Percentiles rank a stretch among this genome's conserved stretches.
Conservation (phyloP, 2,113 vertebrate genomes). For the Psophia crepitans region DNA sequence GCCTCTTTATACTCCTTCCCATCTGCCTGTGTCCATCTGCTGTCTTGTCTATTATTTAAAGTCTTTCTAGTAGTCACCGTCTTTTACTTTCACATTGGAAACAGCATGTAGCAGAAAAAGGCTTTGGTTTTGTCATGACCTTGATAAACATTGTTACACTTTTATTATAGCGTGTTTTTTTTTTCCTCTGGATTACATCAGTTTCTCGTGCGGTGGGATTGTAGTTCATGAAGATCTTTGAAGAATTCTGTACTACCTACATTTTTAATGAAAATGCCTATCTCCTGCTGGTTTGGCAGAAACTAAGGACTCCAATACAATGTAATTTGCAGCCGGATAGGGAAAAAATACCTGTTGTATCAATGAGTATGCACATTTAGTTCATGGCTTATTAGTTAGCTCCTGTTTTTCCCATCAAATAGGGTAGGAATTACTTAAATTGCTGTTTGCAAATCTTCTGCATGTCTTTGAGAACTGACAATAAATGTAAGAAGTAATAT, state of each 20-base stretch:
- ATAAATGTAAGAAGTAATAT: rapidly evolving
- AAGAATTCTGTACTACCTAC: not conserved
- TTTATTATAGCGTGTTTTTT: rapidly evolving
- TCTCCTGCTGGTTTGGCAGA: not conserved
- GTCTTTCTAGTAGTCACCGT: not conserved
- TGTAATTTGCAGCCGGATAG: not conserved
- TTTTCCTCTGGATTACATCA: not conserved
- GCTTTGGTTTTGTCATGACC: not conserved
- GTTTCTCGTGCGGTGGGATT: not conserved
- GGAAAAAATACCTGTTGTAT: not conserved
- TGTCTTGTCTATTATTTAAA: not conserved
- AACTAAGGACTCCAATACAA: not conserved
- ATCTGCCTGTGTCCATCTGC: conserved; percentile 43
- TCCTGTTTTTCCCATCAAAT: not conserved
- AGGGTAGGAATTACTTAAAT: not conserved
- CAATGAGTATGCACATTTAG: not conserved
- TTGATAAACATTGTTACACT: not conserved
- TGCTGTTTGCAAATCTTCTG: rapidly evolving
- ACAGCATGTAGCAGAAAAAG: not conserved
- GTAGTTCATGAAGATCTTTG: not conserved
- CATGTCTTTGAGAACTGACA: not conserved
- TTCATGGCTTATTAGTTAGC: not conserved
- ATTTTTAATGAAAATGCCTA: not conserved
- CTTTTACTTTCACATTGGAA: not conserved
- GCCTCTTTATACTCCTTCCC: not conserved